Evolutionary conservation across 2,888 invertebrate species (phyloP), one percentile per base, ranked within the genome.

Genomic region (Drosophila infuscata): DNA sequence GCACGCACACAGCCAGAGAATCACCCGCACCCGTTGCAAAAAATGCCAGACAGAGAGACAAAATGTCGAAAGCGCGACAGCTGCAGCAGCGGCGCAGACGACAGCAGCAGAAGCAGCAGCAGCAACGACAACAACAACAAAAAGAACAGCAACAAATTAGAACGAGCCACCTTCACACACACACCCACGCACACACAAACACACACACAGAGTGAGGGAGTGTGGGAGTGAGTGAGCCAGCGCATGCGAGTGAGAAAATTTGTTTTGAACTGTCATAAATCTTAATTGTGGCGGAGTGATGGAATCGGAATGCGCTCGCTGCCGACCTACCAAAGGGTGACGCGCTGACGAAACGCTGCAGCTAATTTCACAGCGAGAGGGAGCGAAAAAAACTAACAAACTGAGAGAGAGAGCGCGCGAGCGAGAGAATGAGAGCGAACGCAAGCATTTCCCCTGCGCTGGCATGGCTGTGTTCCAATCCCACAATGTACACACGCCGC

Each of bases 241-340:
- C 76, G 79, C 79, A 75, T 88, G 91, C 83, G 90, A 82, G 87
- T 77, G 78, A 80, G 82, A 81, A 78, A 83, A 85, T 88, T 91
- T 91, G 89, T 89, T 89, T 91, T 86, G 86, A 92, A 89, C 91
- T 93, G 93, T 92, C 92, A 92, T 93, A 92, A 92, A 92, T 92
- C 91, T 92, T 92, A 91, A 85, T 89, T 85, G 82, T 71, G 75
- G 71, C 77, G 83, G 89, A 87, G 89, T 89, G 91, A 90, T 91
- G 91, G 88, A 89, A 91, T 87, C 73, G 82, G 86, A 78, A 82
- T 74, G 35, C 52, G 64, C 65, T 63, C 25, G 69, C 70, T 70
- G 66, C 59, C 75, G 82, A 70, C 57, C 59, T 67, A 78, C 64
- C 66, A 82, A 71, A 74, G 85, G 76, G 74, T 70, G 74, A 78